These are phyloP conservation scores for Empis livida DNA, from an alignment of 2,888 invertebrate genomes.

Conservation along the genomic window DNA sequence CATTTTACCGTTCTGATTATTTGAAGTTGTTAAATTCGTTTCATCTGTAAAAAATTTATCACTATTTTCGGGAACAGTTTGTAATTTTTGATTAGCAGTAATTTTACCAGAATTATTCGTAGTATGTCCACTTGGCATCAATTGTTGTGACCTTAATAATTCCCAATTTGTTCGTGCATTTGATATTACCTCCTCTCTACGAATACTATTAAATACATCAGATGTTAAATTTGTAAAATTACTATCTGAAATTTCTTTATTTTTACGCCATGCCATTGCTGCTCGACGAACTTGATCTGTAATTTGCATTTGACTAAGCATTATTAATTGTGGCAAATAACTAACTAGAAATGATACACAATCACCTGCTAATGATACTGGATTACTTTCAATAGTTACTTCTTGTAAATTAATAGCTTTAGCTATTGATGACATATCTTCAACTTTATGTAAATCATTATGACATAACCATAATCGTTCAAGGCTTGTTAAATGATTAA, in stretches of 20 bases:
- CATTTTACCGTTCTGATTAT: neutral
- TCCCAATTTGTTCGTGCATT: conserved; percentile 84
- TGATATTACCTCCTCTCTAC: conserved; percentile 71
- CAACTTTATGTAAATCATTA: conserved; percentile 52
- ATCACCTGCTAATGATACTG: conserved; percentile 65
- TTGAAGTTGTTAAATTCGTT: neutral
- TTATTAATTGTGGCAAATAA: conserved; percentile 57
- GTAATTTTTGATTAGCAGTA: neutral
- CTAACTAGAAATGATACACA: conserved; percentile 72
- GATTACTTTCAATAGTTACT: conserved; percentile 77
- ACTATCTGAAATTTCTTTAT: conserved; percentile 55
- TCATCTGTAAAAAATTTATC: neutral
- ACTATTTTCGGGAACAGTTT: neutral
- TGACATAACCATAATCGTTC: conserved; percentile 41
- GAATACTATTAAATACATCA: conserved; percentile 41
- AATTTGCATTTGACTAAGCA: conserved; percentile 65
- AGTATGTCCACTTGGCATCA: neutral
- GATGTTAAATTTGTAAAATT: conserved; percentile 30
- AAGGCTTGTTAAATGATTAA: conserved; percentile 62
- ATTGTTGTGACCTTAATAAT: conserved; percentile 51
- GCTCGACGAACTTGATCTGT: conserved; percentile 65
- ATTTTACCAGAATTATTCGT: neutral
- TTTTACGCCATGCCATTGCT: conserved; percentile 67
- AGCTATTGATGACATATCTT: conserved; percentile 72
- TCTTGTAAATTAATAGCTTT: conserved; percentile 66